Evolutionary conservation across 1,140 invertebrate genomes (phyloP).

Genomic region (Tetramorium parvispinum): DNA sequence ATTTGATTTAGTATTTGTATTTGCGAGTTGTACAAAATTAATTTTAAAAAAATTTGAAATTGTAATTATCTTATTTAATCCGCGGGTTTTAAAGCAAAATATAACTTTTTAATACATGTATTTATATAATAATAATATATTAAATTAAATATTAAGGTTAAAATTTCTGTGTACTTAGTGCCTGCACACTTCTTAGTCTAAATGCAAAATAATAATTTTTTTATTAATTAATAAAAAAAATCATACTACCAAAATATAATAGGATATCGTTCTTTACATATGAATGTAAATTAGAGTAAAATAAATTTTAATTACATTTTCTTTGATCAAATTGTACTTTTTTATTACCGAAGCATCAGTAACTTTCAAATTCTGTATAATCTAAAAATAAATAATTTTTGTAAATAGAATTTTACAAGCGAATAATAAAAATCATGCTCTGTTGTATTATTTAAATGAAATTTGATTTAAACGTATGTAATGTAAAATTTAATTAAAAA

Average conservation of each 20-base stretch:
- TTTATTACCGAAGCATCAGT: neutral
- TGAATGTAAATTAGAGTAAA: neutral
- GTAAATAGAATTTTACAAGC: neutral
- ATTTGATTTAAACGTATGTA: neutral
- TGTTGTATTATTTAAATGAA: neutral
- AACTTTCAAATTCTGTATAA: neutral
- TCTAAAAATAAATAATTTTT: neutral
- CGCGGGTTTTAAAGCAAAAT: too few relatives aligned
- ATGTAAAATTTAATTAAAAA: neutral
- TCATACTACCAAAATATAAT: neutral
- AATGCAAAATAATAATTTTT: neutral
- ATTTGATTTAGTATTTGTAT: neutral
- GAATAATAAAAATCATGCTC: neutral
- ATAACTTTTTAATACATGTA: neutral
- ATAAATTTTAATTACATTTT: neutral
- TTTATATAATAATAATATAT: too few relatives aligned
- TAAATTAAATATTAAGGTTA: neutral
- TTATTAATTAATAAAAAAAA: conserved; percentile 26
- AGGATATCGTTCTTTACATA: neutral
- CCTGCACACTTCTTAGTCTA: neutral
- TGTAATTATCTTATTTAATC: neutral
- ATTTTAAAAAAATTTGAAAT: neutral
- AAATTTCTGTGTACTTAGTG: neutral
- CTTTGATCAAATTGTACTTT: neutral
- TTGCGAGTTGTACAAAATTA: neutral